Conservation (phyloP, 2,888 invertebrate species). For the Chrysotoxum bicinctum region DNA sequence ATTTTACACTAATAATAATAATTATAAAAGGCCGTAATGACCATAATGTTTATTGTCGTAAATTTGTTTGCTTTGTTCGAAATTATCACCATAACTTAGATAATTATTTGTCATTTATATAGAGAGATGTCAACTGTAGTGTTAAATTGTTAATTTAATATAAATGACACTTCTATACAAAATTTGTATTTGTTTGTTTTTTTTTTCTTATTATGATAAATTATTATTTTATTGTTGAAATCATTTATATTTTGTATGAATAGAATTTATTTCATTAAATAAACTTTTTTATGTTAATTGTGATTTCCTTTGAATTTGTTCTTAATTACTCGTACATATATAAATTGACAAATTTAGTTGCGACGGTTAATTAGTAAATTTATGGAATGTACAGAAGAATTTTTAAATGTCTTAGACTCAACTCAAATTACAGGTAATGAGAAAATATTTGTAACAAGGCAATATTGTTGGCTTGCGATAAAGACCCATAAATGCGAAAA, state of each 20-base stretch:
- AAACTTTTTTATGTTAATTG: background rate
- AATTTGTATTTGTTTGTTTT: background rate
- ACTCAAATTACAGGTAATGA: too few relatives aligned
- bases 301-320: background rate
- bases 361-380: too few relatives aligned
- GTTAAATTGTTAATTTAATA: constrained; percentile 13
- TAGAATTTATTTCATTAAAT: background rate
- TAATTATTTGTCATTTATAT: constrained; percentile 1
- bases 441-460: too few relatives aligned
- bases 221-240: background rate
- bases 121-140: background rate
- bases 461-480: too few relatives aligned
- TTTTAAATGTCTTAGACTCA: too few relatives aligned
- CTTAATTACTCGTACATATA: background rate
- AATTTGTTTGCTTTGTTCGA: background rate
- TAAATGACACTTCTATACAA: background rate
- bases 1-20: background rate
- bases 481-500: too few relatives aligned
- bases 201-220: background rate
- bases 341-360: background rate
- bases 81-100: constrained; percentile 1
- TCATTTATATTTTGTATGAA: background rate
- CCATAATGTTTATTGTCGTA: background rate
- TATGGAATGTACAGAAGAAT: too few relatives aligned
- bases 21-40: background rate